Evolutionary conservation across 2,113 vertebrate species (phyloP), one percentile per base, ranked within the genome.

Genomic region (Nannobrachium achirus): DNA sequence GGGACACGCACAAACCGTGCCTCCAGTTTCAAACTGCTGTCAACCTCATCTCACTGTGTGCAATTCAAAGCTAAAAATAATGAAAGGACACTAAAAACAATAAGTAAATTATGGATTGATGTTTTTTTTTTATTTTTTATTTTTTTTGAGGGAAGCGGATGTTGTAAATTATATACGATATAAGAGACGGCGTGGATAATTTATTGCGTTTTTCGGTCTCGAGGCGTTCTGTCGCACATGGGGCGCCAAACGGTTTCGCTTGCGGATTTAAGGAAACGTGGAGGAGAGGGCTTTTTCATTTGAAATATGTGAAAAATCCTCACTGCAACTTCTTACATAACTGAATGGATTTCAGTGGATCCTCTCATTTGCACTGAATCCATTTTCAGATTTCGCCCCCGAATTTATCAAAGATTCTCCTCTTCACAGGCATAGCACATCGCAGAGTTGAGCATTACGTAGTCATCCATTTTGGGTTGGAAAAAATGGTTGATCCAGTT

Each of bases 11-110:
- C 25, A 33, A 33, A 33, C 25, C 25, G 89, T 91, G 88, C 91
- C 91, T 93, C 75, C 71, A 52, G 33, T 49, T n/a, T 67, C 40
- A 51, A 60, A 90, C 93, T 66, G 82, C 79, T 46, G 78, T 49
- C 90, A 81, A 2, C 55, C 87, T 94, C 88, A 93, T 66, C 63
- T 76, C 76, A 78, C 75, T 84, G 82, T 75, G 94, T 94, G 94
- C 94, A 93, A 92, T 93, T 44, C 58, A 68, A 49, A 33, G 6
- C 40, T 57, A 87, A 79, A 89, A 88, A 90, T 81, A 81, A 93
- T 92, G 89, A 88, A 92, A 85, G 89, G 90, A 90, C 25, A 33
- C 25, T 33, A 92, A 86, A 80, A 80, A 89, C 79, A 89, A 81
- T 81, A 64, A 68, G 49, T 82, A 79, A 82, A 61, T 80, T 76